Evolutionary conservation across 2,888 invertebrate species (phyloP).

Genomic region (Spilarctia lutea): DNA sequence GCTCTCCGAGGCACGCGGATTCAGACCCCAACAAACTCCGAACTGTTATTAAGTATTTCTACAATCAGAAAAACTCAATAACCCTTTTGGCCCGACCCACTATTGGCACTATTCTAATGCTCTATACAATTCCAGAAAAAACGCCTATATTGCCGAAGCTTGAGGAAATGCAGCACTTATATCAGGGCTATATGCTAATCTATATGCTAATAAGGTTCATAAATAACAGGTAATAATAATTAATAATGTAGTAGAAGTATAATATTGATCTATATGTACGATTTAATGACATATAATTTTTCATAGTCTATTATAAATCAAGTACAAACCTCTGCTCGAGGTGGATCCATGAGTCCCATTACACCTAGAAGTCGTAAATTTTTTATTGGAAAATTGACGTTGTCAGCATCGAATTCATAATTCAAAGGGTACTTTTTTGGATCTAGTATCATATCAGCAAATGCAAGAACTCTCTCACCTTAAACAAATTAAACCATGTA

Average conservation of each 20-base stretch:
- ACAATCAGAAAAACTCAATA: too few relatives aligned
- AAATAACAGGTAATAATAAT: background rate
- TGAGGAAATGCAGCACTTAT: too few relatives aligned
- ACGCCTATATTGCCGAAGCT: too few relatives aligned
- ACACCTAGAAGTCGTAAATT: conserved; percentile 96
- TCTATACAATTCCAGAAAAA: too few relatives aligned
- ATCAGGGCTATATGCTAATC: too few relatives aligned
- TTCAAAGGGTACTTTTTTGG: conserved; percentile 94
- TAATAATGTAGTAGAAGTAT: background rate
- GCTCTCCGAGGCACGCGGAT: too few relatives aligned
- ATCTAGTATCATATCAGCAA: conserved; percentile 96
- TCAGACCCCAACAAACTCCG: too few relatives aligned
- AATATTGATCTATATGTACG: background rate
- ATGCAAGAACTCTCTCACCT: conserved; percentile 95
- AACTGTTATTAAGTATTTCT: too few relatives aligned
- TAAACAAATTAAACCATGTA: background rate
- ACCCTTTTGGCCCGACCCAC: too few relatives aligned
- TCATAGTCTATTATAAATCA: background rate
- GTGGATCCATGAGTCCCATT: conserved; percentile 99
- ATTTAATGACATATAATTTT: background rate
- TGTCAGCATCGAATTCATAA: conserved; percentile 95
- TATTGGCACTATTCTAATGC: too few relatives aligned
- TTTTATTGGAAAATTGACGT: conserved; percentile 94
- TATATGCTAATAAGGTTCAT: background rate
- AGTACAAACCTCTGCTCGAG: conserved; percentile 79